Percentiles rank a stretch among this genome's conserved stretches.
These are phyloP conservation scores for Melanerpes formicivorus DNA, from an alignment of 2,113 vertebrate species.

Conservation along the genomic window DNA sequence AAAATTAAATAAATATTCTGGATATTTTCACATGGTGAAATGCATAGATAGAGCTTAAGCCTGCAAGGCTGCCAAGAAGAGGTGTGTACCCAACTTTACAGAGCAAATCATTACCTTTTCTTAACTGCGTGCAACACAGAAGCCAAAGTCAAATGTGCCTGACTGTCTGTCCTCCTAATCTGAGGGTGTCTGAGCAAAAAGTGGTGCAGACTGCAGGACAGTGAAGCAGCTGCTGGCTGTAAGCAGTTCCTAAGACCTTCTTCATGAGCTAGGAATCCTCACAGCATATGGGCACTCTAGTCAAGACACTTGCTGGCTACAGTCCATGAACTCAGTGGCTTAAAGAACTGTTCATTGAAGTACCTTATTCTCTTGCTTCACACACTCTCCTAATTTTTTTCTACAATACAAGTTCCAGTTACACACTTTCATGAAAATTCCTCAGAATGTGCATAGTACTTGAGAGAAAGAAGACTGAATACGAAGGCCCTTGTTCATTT, in stretches of 20 bases:
- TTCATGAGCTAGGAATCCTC: neutral
- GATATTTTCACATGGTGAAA: neutral
- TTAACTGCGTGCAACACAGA: neutral
- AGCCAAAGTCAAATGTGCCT: neutral
- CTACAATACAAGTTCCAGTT: neutral
- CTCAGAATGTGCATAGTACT: neutral
- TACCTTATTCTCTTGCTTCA: neutral
- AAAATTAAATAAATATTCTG: neutral
- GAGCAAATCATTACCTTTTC: neutral
- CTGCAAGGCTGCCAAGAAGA: neutral
- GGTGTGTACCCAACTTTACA: accelerated
- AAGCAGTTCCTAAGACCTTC: neutral
- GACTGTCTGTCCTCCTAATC: neutral
- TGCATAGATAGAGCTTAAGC: neutral
- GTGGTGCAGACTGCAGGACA: neutral
- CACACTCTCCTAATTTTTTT: neutral
- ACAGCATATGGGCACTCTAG: neutral
- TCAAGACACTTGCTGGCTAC: neutral
- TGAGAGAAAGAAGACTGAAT: conserved; percentile 49
- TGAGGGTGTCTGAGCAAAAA: neutral
- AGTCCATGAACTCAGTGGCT: neutral
- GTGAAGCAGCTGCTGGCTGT: neutral
- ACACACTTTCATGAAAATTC: neutral
- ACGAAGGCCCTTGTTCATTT: neutral
- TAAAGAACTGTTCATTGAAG: neutral